These are phyloP conservation scores for Galeopterus variegatus DNA, from an alignment of 2,113 vertebrate genomes.

Conservation along the genomic window DNA sequence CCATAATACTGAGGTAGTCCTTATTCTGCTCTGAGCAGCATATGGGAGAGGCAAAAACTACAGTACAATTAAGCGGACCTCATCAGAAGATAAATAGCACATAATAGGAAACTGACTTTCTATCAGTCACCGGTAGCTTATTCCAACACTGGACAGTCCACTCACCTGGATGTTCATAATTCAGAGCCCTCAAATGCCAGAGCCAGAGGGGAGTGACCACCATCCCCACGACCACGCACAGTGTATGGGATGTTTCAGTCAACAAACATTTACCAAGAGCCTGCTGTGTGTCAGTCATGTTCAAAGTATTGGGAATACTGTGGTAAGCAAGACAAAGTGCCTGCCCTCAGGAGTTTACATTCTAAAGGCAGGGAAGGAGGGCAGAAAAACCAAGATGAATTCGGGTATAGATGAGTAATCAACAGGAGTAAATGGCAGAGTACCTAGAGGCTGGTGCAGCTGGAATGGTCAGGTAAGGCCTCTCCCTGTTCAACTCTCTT, in stretches of 20 bases:
- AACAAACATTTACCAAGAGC: neutral
- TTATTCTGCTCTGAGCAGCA: constrained; percentile 2
- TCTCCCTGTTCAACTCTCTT: neutral
- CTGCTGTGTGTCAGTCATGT: neutral
- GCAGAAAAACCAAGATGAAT: neutral
- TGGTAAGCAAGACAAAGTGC: neutral
- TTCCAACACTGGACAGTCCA: neutral
- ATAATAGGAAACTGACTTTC: neutral
- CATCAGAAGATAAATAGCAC: neutral
- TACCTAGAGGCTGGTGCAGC: neutral
- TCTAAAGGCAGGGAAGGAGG: neutral
- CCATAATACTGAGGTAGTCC: neutral
- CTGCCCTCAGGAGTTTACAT: neutral
- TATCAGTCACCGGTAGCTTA: neutral
- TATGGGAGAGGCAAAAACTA: neutral
- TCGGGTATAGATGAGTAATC: neutral
- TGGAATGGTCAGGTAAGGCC: neutral
- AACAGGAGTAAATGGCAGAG: neutral
- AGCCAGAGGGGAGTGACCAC: neutral
- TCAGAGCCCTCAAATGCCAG: neutral
- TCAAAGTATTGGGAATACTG: constrained; percentile 9
- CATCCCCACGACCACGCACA: neutral
- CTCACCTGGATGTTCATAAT: neutral
- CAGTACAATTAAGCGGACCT: neutral
- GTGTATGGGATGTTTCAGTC: neutral